These are phyloP conservation scores for Hemiscyllium ocellatum DNA, from an alignment of 2,113 vertebrate species.

Conservation along the genomic window DNA sequence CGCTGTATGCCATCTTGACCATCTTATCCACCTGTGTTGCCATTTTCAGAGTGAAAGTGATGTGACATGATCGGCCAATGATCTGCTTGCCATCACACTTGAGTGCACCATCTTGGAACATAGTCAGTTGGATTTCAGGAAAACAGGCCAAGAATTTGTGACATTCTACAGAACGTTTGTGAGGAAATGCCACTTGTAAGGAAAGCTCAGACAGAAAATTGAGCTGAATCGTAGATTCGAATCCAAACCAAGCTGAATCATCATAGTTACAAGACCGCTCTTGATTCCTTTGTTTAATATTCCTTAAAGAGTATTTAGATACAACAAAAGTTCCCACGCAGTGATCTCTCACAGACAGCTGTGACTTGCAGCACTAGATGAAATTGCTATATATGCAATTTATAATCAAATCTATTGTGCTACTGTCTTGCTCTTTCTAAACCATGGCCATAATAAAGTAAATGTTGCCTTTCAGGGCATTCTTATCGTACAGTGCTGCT, in stretches of 20 bases:
- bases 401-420: background rate
- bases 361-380: background rate
- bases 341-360: background rate
- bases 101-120: too few species aligned
- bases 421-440: background rate
- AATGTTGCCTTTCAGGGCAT: background rate
- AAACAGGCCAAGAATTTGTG: too few species aligned
- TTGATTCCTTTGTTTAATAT: background rate
- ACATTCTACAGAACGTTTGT: too few species aligned
- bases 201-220: too few species aligned
- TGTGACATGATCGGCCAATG: too few species aligned
- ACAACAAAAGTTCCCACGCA: background rate
- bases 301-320: background rate
- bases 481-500: too few species aligned
- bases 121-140: too few species aligned
- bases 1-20: too few species aligned
- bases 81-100: too few species aligned
- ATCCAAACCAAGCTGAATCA: background rate
- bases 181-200: too few species aligned
- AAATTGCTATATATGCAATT: background rate
- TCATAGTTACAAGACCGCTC: background rate
- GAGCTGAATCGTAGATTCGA: background rate
- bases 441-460: background rate
- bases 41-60: too few species aligned
- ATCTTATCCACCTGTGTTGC: too few species aligned